Conservation (phyloP, 2,797 vertebrate species). For the Potorous gilbertii region DNA sequence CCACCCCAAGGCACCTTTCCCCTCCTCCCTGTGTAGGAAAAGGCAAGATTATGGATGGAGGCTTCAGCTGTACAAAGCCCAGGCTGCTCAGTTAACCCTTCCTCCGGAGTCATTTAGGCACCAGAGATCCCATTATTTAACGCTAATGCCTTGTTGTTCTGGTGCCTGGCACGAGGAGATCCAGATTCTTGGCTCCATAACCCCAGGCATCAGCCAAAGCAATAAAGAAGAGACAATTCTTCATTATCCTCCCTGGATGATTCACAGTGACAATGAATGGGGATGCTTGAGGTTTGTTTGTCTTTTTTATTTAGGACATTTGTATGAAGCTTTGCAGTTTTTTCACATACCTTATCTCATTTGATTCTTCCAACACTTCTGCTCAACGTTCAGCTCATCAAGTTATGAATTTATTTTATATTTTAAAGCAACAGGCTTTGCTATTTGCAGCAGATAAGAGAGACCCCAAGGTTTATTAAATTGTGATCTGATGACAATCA, state of each 20-base stretch:
- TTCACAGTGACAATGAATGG: conserved; percentile 3
- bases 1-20: conserved; percentile 62
- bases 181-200: conserved; percentile 67
- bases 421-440: background rate
- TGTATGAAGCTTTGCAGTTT: background rate
- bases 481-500: conserved; percentile 33
- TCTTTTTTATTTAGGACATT: conserved; percentile 37
- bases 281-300: conserved; percentile 44
- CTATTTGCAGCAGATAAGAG: background rate
- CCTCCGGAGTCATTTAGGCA: conserved; percentile 19
- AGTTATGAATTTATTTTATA: background rate
- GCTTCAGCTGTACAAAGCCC: conserved; percentile 49
- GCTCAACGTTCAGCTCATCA: background rate
- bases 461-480: conserved; percentile 35
- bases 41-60: conserved; percentile 68
- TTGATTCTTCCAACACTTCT: background rate
- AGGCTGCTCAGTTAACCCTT: conserved; percentile 73
- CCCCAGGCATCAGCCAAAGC: conserved; percentile 61
- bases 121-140: conserved; percentile 73
- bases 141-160: conserved; percentile 64
- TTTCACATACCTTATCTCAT: background rate
- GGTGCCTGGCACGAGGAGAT: conserved; percentile 69
- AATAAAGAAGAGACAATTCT: conserved; percentile 78
- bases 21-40: conserved; percentile 64
- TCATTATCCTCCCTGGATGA: conserved; percentile 79